These are phyloP conservation scores for Cheiracanthium punctorium DNA, from an alignment of 2,888 invertebrate species.

Conservation along the genomic window DNA sequence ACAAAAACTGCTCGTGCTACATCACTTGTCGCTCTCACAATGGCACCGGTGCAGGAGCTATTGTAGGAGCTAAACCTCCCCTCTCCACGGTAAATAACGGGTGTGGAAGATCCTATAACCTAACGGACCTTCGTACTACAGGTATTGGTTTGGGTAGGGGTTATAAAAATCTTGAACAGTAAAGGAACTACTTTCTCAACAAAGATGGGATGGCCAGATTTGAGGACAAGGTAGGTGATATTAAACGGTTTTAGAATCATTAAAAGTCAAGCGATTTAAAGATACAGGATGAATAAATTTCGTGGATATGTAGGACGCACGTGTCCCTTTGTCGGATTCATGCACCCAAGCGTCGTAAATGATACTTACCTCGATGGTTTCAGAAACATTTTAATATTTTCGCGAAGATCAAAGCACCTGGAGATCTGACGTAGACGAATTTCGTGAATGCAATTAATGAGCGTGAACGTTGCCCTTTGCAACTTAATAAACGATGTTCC, in stretches of 20 bases:
- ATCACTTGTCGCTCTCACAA: not conserved
- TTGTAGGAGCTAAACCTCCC: not conserved
- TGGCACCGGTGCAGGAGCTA: not conserved
- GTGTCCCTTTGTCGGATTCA: not conserved
- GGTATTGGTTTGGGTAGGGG: not conserved
- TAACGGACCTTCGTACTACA: not conserved
- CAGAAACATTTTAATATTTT: no score
- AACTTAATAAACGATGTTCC: no score
- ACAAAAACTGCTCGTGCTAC: constrained; percentile 10
- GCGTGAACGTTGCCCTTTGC: no score
- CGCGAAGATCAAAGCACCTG: not conserved
- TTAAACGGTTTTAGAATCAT: not conserved
- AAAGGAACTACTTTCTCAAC: not conserved
- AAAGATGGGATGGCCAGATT: constrained; percentile 4
- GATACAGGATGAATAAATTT: constrained; percentile 2
- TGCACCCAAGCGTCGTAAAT: not conserved
- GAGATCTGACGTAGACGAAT: not conserved
- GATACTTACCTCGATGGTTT: not conserved
- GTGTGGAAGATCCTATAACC: constrained; percentile 9
- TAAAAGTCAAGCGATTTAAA: not conserved
- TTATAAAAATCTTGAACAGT: not conserved
- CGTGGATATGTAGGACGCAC: not conserved
- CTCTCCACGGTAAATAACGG: constrained; percentile 10
- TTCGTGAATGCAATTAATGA: no score
- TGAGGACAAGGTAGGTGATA: not conserved